A percentile compares a stretch with the other conserved stretches of the same genome.
Conservation (phyloP, 2,888 invertebrate species). For the Amphiduros pacificus region DNA sequence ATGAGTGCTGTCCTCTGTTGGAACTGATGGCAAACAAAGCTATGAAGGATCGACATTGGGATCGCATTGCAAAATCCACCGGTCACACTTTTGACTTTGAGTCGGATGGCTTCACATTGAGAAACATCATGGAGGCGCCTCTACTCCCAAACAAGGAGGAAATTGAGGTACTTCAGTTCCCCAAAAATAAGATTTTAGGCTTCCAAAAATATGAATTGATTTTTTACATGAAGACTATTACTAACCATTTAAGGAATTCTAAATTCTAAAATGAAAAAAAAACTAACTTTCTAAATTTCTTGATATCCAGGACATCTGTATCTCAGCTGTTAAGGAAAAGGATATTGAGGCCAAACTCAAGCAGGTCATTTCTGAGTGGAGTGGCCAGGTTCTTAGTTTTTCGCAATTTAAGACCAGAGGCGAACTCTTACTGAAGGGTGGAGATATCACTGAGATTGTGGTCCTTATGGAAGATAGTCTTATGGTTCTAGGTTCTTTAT, state of each 20-base stretch:
- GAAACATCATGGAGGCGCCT: constrained; percentile 83
- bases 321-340: constrained; percentile 85
- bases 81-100: constrained; percentile 76
- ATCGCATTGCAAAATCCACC: constrained; percentile 66
- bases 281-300: neutral
- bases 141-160: constrained; percentile 81
- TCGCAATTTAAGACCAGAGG: constrained; percentile 78
- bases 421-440: constrained; percentile 76
- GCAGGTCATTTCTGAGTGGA: constrained; percentile 81
- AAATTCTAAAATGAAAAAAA: neutral
- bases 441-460: constrained; percentile 72
- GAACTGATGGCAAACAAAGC: constrained; percentile 82
- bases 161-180: constrained; percentile 75
- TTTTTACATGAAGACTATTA: too few relatives aligned
- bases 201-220: too few relatives aligned
- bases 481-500: constrained; percentile 82
- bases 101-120: constrained; percentile 77
- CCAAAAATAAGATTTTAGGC: too few relatives aligned
- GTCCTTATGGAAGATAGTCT: constrained; percentile 80
- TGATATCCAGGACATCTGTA: constrained; percentile 75
- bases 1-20: constrained; percentile 80
- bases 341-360: constrained; percentile 88
- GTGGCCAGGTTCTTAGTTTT: constrained; percentile 72
- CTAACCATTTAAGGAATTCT: neutral
- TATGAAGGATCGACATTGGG: constrained; percentile 83